Evolutionary conservation across 2,797 vertebrate genomes (phyloP).

Genomic region (Ispidina picta): DNA sequence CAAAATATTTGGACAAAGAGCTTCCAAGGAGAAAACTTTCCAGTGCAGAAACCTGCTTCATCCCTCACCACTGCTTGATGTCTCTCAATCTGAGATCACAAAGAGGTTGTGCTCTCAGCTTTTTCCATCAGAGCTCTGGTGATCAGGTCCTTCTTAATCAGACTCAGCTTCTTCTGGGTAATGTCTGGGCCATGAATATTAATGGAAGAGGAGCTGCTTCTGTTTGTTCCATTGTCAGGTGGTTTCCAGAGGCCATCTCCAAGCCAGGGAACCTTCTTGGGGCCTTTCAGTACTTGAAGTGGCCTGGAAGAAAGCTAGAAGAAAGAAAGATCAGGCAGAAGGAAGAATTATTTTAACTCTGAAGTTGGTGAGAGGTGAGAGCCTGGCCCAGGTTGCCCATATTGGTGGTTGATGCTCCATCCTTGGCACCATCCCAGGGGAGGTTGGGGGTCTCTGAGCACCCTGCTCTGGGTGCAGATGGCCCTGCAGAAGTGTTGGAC

Average conservation of each 20-base stretch:
- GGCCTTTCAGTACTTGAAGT: too few relatives aligned
- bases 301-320: too few relatives aligned
- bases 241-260: slow-evolving; percentile 15
- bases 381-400: too few relatives aligned
- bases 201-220: slow-evolving; percentile 10
- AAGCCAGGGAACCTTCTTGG: neutral
- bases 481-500: too few relatives aligned
- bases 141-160: neutral
- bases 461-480: too few relatives aligned
- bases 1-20: neutral
- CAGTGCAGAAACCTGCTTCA: neutral
- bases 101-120: neutral
- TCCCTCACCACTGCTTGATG: neutral
- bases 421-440: too few relatives aligned
- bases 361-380: too few relatives aligned
- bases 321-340: too few relatives aligned
- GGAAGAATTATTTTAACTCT: too few relatives aligned
- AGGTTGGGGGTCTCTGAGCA: too few relatives aligned
- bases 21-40: slow-evolving; percentile 18
- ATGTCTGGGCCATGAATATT: slow-evolving; percentile 22
- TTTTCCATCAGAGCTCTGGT: neutral
- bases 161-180: neutral
- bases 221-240: slow-evolving; percentile 18
- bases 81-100: neutral
- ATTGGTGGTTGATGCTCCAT: too few relatives aligned